phyloP scores from a whole-genome alignment of 2,888 invertebrate species.

The Nasonovia ribisnigri region DNA sequence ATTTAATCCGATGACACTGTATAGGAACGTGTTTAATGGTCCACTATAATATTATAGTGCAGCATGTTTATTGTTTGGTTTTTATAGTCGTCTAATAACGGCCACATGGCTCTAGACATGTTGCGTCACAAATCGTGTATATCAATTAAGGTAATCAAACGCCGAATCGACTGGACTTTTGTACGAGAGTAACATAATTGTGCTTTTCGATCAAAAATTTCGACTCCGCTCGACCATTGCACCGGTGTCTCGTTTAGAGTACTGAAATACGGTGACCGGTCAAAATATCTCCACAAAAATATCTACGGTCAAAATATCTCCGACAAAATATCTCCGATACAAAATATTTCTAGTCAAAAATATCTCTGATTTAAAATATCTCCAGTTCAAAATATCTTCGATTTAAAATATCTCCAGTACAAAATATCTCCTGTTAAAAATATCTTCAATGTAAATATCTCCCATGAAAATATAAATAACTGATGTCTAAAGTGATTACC shows the following conservation, averaged over 20 bases:
- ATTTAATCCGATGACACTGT: slow-evolving; percentile 27
- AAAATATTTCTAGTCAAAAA: too few relatives aligned
- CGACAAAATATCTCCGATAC: too few relatives aligned
- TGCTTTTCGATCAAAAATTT: background rate
- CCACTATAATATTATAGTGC: background rate
- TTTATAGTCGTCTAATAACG: background rate
- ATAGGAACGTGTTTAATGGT: slow-evolving; percentile 31
- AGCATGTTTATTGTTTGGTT: slow-evolving; percentile 11
- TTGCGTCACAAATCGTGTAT: background rate
- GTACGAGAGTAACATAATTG: background rate
- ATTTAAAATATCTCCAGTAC: too few relatives aligned
- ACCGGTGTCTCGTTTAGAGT: background rate
- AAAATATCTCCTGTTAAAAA: too few relatives aligned
- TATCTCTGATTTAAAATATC: too few relatives aligned
- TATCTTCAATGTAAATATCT: too few relatives aligned
- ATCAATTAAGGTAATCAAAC: slow-evolving; percentile 42
- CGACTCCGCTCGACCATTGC: background rate
- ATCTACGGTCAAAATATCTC: too few relatives aligned
- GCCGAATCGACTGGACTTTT: background rate
- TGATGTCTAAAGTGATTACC: too few relatives aligned
- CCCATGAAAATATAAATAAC: too few relatives aligned
- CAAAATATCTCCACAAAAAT: too few relatives aligned
- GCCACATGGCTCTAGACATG: slow-evolving; percentile 32
- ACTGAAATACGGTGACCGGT: too few relatives aligned
- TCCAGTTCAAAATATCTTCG: too few relatives aligned